Percentiles rank a stretch among this genome's conserved stretches.
Conservation (phyloP, 1,140 invertebrate species). For the Brachionus angularis region DNA sequence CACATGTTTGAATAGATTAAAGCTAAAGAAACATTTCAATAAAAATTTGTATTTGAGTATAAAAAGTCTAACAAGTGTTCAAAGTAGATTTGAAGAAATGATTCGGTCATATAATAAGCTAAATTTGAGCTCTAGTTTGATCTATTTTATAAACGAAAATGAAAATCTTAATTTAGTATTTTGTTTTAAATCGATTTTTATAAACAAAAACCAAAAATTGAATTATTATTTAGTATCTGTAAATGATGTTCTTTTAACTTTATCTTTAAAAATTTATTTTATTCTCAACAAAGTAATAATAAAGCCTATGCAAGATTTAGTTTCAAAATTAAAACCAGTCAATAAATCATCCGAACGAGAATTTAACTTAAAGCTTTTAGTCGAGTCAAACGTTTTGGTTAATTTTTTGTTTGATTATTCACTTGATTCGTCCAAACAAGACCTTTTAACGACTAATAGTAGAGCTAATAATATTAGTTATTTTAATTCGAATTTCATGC, state of each 20-base stretch:
- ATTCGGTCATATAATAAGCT: no score
- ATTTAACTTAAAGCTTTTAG: slow-evolving; percentile 13
- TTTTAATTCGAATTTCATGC: slow-evolving; percentile 12
- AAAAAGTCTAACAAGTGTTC: background rate
- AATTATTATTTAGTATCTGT: background rate
- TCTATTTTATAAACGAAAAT: background rate
- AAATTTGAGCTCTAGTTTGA: no score
- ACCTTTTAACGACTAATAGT: background rate
- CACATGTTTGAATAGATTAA: background rate
- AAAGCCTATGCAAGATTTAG: background rate
- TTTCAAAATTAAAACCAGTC: no score
- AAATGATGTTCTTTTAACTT: slow-evolving; percentile 1
- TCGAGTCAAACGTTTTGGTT: slow-evolving; percentile 6
- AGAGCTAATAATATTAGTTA: background rate
- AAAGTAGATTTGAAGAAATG: background rate
- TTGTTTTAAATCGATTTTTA: background rate
- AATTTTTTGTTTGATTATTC: slow-evolving; percentile 19
- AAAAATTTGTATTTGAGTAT: background rate
- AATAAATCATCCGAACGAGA: no score
- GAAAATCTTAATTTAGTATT: slow-evolving; percentile 9
- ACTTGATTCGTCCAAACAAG: slow-evolving; percentile 12
- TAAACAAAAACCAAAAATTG: background rate
- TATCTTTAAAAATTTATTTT: slow-evolving; percentile 5
- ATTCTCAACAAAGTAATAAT: slow-evolving; percentile 8
- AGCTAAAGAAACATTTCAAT: background rate